Evolutionary conservation across 2,888 invertebrate genomes (phyloP), one percentile per base, ranked within the genome.

Genomic region (Callyntrura sp.): DNA sequence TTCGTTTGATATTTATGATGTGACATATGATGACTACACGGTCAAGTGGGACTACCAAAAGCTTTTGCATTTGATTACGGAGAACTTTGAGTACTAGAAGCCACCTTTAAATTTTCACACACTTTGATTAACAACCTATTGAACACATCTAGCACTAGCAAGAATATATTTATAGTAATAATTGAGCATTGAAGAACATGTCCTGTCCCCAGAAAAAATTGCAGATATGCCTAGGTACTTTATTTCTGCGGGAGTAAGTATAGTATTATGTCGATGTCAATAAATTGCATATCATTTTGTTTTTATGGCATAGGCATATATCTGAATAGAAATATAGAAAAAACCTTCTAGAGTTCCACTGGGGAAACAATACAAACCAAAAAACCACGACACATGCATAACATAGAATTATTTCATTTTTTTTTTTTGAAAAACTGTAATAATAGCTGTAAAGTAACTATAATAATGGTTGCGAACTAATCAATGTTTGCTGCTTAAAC

Each of bases 351-450:
- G n/a, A 43, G 83, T 84, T 55, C 51, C 70, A 73, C 68, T 84
- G 70, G 73, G 84, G 84, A 84, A 73, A 73, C 84, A 83, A 83
- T 83, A 57, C 35, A 43, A 35, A 76, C 57, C 57, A 35, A 78
- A 62, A 70, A 73, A 48, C 73, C 48, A 35, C 35, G 35, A 35
- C 35, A 48, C 73, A n/a, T n/a, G n/a, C n/a, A 73, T 48, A 25
- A 57, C 57, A 1, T 35, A 57, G 1, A 14, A 73, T 48, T 73
- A 45, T 20, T 73, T 45, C 48, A 73, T 17, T 2, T 68, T 65
- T 17, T 60, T 51, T 35, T 35, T 6, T 2, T 4, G 6, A 35
- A 35, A 35, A 35, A 35, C 35, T 35, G 35, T 35, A 35, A 35
- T 35, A 35, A 35, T 35, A 35, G 35, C 35, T 4, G 35, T 6